Conservation (phyloP, 2,113 vertebrate genomes). For the Pluvianellus socialis region DNA sequence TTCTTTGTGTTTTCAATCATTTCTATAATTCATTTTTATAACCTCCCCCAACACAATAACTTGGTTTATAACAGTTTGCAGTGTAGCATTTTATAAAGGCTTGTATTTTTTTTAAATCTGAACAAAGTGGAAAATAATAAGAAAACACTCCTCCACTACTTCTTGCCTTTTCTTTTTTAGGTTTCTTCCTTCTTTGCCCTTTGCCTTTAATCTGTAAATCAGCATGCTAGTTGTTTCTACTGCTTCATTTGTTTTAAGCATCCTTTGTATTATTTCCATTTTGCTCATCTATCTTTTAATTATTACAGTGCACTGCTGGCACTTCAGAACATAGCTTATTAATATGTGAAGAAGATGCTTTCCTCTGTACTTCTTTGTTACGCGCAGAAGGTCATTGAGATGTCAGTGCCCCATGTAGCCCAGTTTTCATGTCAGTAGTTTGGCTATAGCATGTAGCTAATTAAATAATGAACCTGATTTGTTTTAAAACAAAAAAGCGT, state of each 20-base stretch:
- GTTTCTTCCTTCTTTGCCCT: background rate
- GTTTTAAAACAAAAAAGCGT: background rate
- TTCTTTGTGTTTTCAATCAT: constrained; percentile 6
- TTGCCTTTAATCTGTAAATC: background rate
- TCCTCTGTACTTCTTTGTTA: background rate
- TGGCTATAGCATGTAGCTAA: background rate
- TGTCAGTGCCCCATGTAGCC: background rate
- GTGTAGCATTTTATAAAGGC: constrained; percentile 16
- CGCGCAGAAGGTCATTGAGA: background rate
- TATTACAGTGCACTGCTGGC: background rate
- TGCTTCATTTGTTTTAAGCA: background rate
- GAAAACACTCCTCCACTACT: background rate
- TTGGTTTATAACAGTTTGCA: constrained; percentile 15
- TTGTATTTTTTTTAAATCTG: background rate
- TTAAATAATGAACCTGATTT: background rate
- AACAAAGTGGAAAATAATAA: background rate
- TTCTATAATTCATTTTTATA: constrained; percentile 37
- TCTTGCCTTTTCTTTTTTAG: background rate
- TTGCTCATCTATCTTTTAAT: background rate
- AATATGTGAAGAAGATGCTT: background rate
- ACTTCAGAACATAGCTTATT: background rate
- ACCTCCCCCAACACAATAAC: background rate
- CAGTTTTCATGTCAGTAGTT: background rate
- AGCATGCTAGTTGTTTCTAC: background rate
- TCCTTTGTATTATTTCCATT: background rate